phyloP scores from a whole-genome alignment of 1,140 invertebrate species.

The Latrodectus geometricus region DNA sequence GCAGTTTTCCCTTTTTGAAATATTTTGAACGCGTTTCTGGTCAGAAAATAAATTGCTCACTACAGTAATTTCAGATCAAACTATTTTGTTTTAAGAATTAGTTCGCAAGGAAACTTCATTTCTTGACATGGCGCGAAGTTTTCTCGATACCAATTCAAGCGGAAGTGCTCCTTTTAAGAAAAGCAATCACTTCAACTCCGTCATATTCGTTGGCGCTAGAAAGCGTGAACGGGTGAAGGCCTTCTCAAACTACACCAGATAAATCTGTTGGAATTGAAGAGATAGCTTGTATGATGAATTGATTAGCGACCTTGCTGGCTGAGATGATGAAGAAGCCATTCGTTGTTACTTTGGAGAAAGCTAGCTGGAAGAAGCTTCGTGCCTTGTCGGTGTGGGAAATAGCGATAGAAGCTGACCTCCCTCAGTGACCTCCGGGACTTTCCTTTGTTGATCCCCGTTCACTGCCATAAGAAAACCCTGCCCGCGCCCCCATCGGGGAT shows the following conservation, averaged over 20 bases:
- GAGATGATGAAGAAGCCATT: not conserved
- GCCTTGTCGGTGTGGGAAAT: conserved; percentile 28
- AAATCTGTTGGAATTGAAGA: not conserved
- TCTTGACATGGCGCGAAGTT: no score
- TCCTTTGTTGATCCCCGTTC: conserved; percentile 28
- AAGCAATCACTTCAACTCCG: no score
- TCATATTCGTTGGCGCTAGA: not conserved
- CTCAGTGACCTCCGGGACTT: not conserved
- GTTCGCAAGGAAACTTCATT: no score
- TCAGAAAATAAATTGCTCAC: no score
- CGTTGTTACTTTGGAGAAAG: not conserved
- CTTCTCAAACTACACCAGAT: not conserved
- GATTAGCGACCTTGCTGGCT: not conserved
- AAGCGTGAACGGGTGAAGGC: not conserved
- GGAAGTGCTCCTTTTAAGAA: no score
- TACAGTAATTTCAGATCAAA: no score
- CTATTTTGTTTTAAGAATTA: no score
- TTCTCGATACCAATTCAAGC: no score
- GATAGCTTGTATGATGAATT: not conserved
- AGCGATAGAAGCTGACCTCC: not conserved
- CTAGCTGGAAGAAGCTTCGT: not conserved
- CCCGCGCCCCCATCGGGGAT: not conserved
- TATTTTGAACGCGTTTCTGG: no score
- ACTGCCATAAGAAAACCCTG: not conserved
- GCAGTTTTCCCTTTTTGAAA: no score